A percentile compares a stretch with the other conserved stretches of the same genome.
phyloP scores from a whole-genome alignment of 2,113 vertebrate species.

The Poicephalus gulielmi region DNA sequence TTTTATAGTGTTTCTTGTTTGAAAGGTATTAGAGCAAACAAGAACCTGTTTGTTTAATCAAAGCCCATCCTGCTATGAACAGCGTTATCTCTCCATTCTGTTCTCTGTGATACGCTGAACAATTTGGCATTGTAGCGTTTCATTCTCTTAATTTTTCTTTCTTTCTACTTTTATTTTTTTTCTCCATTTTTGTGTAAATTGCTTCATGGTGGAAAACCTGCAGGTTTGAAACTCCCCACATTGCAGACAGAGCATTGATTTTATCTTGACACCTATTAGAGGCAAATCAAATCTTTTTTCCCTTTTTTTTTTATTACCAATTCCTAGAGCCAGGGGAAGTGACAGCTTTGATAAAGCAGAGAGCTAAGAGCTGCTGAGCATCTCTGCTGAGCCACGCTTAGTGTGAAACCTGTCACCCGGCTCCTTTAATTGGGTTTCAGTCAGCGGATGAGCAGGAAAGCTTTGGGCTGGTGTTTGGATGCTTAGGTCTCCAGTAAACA shows the following conservation, averaged over 20 bases:
- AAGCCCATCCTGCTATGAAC: neutral
- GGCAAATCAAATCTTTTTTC: conserved; percentile 12
- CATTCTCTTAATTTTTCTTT: neutral
- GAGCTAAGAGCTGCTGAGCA: conserved; percentile 35
- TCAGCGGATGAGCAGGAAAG: conserved; percentile 38
- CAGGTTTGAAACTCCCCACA: conserved; percentile 22
- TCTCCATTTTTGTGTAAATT: neutral
- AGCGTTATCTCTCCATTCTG: neutral
- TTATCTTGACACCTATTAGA: conserved; percentile 72
- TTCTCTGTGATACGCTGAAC: neutral
- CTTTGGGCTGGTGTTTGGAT: neutral
- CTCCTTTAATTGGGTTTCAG: conserved; percentile 67
- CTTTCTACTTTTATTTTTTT: neutral
- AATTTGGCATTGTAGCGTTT: neutral
- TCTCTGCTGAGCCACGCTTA: conserved; percentile 25
- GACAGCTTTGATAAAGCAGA: conserved; percentile 68
- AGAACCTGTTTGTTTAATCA: neutral
- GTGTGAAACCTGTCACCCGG: conserved; percentile 37
- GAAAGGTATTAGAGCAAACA: neutral
- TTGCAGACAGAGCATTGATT: conserved; percentile 68
- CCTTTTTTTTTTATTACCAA: conserved; percentile 37
- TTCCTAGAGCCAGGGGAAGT: conserved; percentile 51
- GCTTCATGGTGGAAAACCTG: neutral
- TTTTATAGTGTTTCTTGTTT: neutral
- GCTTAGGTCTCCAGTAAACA: neutral